phyloP scores from a whole-genome alignment of 1,140 invertebrate species.

The Brachionus sp. region DNA sequence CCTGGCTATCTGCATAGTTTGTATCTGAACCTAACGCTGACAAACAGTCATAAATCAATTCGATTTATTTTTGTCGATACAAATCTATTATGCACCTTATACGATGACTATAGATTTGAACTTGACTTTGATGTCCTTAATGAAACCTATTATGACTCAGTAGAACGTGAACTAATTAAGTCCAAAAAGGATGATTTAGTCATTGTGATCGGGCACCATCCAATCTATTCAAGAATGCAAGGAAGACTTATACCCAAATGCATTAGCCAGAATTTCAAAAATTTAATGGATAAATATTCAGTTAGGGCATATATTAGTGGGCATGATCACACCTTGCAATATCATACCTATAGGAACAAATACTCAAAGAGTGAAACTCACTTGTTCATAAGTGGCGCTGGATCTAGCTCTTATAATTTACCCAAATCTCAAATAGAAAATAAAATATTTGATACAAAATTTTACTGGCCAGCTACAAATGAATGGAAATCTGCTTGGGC shows the following conservation, averaged over 20 bases:
- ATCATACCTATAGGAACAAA: background rate
- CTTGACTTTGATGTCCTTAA: background rate
- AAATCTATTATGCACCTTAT: background rate
- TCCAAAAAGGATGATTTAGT: background rate
- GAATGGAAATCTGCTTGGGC: background rate
- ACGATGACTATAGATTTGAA: background rate
- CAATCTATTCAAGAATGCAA: background rate
- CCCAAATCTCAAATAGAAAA: background rate
- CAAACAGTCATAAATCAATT: background rate
- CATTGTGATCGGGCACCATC: background rate
- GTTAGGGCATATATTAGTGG: background rate
- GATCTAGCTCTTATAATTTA: background rate
- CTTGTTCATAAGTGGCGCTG: background rate
- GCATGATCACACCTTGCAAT: conserved; percentile 11
- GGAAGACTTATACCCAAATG: background rate
- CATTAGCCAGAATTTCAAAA: background rate
- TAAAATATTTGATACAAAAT: background rate
- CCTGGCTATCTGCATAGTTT: conserved; percentile 8
- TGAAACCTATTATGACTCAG: background rate
- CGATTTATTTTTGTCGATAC: conserved; percentile 13
- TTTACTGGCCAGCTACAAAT: background rate
- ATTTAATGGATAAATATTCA: background rate
- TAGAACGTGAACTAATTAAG: background rate
- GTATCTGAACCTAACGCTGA: background rate
- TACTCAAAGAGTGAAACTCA: background rate